These are phyloP conservation scores for Selene dorsalis DNA, from an alignment of 2,797 vertebrate genomes.

Conservation along the genomic window DNA sequence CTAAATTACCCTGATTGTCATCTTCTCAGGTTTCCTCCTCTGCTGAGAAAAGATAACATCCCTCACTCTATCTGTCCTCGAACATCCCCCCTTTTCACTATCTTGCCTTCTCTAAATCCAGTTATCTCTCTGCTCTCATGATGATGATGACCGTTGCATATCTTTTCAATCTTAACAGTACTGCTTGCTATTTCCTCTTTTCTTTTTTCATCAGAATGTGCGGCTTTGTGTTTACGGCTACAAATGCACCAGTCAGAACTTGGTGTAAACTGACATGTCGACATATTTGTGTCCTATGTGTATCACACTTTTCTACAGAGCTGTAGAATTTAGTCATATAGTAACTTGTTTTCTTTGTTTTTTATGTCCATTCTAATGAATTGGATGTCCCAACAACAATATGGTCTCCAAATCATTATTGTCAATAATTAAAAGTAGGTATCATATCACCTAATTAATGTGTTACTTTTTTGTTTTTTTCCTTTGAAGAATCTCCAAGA, in stretches of 20 bases:
- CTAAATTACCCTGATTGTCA: conserved; percentile 84
- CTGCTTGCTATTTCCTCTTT: conserved; percentile 75
- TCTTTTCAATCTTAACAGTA: conserved; percentile 77
- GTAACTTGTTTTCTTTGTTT: neutral
- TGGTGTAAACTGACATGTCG: conserved; percentile 26
- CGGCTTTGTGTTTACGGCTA: conserved; percentile 38
- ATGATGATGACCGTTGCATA: conserved; percentile 81
- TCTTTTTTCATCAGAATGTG: conserved; percentile 64
- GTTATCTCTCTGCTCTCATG: conserved; percentile 79
- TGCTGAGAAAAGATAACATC: conserved; percentile 83
- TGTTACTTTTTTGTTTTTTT: neutral
- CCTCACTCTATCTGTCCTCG: conserved; percentile 80
- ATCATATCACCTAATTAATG: neutral
- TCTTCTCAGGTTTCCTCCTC: conserved; percentile 85
- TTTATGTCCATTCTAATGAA: neutral
- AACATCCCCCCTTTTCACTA: conserved; percentile 77
- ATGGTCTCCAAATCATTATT: neutral
- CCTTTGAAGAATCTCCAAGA: conserved; percentile 93
- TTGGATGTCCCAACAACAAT: neutral
- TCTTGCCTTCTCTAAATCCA: conserved; percentile 82
- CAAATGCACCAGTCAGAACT: conserved; percentile 40
- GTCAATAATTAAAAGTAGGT: neutral
- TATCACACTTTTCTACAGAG: neutral
- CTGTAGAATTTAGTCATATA: neutral
- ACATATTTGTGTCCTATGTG: conserved; percentile 18